Base-by-base conservation (phyloP, 1,140 invertebrate genomes). In the Zophobas atratus region DNA sequence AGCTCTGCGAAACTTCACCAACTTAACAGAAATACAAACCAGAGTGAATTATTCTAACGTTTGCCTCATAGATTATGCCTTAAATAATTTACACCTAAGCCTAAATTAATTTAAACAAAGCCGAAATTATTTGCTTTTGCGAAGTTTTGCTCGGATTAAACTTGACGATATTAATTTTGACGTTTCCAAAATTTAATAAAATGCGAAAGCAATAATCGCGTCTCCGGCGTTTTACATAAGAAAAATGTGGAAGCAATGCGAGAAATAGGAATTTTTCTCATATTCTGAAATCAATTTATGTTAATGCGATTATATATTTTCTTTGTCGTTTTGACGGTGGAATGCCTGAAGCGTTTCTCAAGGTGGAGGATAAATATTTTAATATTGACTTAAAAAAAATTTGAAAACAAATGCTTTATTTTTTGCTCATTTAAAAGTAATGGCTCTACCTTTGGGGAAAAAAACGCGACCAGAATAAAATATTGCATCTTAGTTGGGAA, bases 271-370 rank as follows among this genome's bases (percentile, higher is more conserved):
- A 79, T 76, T 77, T 77, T 79, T 79, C 78, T 77, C 78, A 79
- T 79, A 79, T 79, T 77, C 63, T 36, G 38, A 46, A 79, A 77
- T 77, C 75, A 77, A 79, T 79, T 79, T 79, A 79, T 79, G 78
- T 77, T 79, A 79, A 79, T 79, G 78, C 78, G 75, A 79, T 77
- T 80, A 80, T 80, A 77, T 49, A 75, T 80, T 75, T 80, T 73
- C 60, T 79, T 48, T 72, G 55, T 48, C 60, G 60, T 32, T 67
- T n/a, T 43, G 38, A 34, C 39, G 60, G 60, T 33, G 35, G 39
- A n/a, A 39, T 2, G 20, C 2, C 2, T 51, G 6, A 20, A 43
- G 32, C 38, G 38, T 5, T 5, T 1, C 36, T 6, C 56, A 32
- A n/a, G 39, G 3, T 3, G 6, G 3, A 46, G 43, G 6, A 46